Percentiles rank a stretch among this genome's conserved stretches.
These are phyloP conservation scores for Muntiacus reevesi DNA, from an alignment of 2,113 vertebrate species.

Conservation along the genomic window DNA sequence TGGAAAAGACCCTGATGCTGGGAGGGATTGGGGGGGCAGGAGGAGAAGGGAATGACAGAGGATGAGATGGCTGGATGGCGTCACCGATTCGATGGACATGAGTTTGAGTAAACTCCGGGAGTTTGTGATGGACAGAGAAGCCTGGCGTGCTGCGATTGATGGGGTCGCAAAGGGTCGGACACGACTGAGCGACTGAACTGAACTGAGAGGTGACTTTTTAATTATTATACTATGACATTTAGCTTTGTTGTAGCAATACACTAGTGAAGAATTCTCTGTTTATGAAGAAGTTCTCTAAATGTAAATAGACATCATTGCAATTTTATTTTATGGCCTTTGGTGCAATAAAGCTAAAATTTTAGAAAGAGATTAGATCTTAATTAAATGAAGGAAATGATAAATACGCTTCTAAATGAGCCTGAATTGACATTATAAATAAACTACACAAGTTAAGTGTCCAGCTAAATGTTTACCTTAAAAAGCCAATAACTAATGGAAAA, in stretches of 20 bases:
- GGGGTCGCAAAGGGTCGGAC: too few relatives aligned
- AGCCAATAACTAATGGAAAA: background rate
- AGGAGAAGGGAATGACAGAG: too few relatives aligned
- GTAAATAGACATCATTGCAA: background rate
- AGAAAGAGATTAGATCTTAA: background rate
- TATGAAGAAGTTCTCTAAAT: slow-evolving; percentile 2
- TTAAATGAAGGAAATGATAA: background rate
- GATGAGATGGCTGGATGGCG: too few relatives aligned
- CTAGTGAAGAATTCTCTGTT: background rate
- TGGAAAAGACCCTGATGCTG: too few relatives aligned
- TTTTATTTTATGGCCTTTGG: background rate
- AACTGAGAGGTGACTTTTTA: background rate
- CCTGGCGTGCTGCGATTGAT: too few relatives aligned
- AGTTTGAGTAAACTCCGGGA: too few relatives aligned
- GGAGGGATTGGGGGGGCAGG: too few relatives aligned
- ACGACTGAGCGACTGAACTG: too few relatives aligned
- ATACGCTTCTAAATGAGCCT: background rate
- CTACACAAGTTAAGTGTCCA: background rate
- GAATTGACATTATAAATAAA: background rate
- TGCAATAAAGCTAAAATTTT: slow-evolving; percentile 9
- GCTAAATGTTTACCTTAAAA: slow-evolving; percentile 15
- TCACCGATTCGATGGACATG: too few relatives aligned
- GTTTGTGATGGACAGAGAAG: too few relatives aligned
- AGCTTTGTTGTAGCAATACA: background rate
- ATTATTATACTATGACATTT: background rate